Evolutionary conservation across 1,140 invertebrate genomes (phyloP), one percentile per base, ranked within the genome.

Genomic region (Eurosta solidaginis): DNA sequence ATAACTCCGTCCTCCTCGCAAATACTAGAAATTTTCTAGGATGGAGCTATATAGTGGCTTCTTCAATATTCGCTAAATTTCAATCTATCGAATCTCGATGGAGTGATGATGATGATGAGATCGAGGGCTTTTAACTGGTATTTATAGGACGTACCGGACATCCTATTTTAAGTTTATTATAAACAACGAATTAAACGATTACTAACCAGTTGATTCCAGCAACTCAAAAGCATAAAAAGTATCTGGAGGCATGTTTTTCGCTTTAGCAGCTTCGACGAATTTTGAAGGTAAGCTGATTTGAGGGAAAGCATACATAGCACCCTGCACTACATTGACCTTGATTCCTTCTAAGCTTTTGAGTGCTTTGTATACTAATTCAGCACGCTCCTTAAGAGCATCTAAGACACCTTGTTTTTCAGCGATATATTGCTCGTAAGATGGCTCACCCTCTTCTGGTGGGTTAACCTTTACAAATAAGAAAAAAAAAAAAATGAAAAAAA

Each of bases 231-330:
- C 97, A 88, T 99, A 99, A 87, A 97, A 97, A 0, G 93, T 94
- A 88, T 99, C 98, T 7, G 98, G 93, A 33, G 91, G 89, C 88
- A 93, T 91, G 4, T 91, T 91, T 59, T 89, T 90, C 40, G 91
- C 90, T 86, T 94, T 92, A 1, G 96, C 96, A 36, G 92, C 93
- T 81, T 92, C 91, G 36, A 96, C 91, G 0, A 95, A 96, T 85
- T 94, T 95, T 73, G 90, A 87, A 1, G 96, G 95, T 22, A 97
- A 82, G 44, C 90, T 89, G 44, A 97, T 88, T 80, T 91, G 90
- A 2, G 98, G 98, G 87, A 99, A 98, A 45, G 97, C 97, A 88
- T 99, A 99, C 98, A 99, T 99, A 1, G 98, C 97, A 25, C 97
- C 97, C 95, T 94, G 92, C 78, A 98, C 94, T 75, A 91, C 88